phyloP scores from a whole-genome alignment of 2,113 vertebrate species.

The Lepus europaeus region DNA sequence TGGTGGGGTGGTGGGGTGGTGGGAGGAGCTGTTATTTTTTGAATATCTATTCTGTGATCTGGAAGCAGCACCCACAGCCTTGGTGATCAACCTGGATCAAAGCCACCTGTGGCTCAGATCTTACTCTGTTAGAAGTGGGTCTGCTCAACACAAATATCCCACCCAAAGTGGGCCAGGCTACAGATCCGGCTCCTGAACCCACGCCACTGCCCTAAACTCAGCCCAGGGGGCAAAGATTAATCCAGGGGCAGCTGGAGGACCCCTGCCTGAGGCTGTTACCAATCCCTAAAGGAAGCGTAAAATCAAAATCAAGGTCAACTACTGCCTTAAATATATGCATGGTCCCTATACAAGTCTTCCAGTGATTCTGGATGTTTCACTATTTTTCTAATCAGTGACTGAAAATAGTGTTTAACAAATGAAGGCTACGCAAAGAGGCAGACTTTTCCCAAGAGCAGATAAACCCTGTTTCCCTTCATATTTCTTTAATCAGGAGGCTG shows the following conservation, averaged over 20 bases:
- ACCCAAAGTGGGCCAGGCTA: not conserved
- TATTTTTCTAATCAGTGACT: slow-evolving; percentile 30
- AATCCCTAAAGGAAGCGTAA: not conserved
- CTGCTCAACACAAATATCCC: slow-evolving; percentile 10
- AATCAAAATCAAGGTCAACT: not conserved
- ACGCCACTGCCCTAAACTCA: not conserved
- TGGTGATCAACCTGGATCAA: not conserved
- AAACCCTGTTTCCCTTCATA: slow-evolving; percentile 19
- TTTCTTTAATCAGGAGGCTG: not conserved
- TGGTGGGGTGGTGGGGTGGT: too few relatives aligned
- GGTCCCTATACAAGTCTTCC: not conserved
- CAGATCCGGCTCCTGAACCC: not conserved
- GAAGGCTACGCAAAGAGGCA: not conserved
- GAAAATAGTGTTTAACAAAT: not conserved
- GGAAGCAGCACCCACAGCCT: not conserved
- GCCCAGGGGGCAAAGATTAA: not conserved
- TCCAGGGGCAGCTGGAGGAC: not conserved
- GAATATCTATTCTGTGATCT: not conserved
- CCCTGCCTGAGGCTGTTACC: not conserved
- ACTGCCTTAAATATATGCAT: not conserved
- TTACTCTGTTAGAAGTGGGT: not conserved
- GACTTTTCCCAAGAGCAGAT: not conserved
- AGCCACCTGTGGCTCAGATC: not conserved
- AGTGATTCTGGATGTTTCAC: not conserved
- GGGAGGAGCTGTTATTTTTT: not conserved